phyloP scores from a whole-genome alignment of 2,113 vertebrate species.

The Menidia beryllina region DNA sequence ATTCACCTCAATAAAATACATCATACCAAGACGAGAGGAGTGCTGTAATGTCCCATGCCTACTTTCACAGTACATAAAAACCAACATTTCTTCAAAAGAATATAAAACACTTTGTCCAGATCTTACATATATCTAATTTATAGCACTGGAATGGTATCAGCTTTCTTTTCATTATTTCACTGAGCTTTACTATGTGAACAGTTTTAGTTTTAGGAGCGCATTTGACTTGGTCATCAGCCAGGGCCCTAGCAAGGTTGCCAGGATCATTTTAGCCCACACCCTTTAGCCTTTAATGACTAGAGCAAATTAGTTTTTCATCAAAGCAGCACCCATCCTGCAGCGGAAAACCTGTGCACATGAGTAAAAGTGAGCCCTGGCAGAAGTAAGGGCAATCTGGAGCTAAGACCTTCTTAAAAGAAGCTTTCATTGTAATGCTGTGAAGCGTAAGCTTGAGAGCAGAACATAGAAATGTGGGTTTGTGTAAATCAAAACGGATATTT shows the following conservation, averaged over 20 bases:
- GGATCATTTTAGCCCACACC: slow-evolving; percentile 35
- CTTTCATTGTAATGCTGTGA: slow-evolving; percentile 37
- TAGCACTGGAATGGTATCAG: slow-evolving; percentile 44
- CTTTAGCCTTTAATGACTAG: slow-evolving; percentile 25
- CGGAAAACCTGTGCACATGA: slow-evolving; percentile 32
- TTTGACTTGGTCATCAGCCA: slow-evolving; percentile 64
- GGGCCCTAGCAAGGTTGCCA: slow-evolving; percentile 36
- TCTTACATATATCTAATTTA: slow-evolving; percentile 58
- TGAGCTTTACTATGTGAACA: slow-evolving; percentile 64
- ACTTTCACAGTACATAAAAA: slow-evolving; percentile 40
- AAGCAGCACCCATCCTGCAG: slow-evolving; percentile 36
- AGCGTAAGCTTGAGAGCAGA: slow-evolving; percentile 31
- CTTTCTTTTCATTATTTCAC: slow-evolving; percentile 53
- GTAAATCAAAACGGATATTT: background rate
- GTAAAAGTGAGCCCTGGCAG: slow-evolving; percentile 28
- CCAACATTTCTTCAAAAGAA: slow-evolving; percentile 50
- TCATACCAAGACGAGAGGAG: background rate
- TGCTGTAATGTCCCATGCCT: background rate
- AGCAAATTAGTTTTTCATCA: slow-evolving; percentile 8
- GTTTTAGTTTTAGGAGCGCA: slow-evolving; percentile 28
- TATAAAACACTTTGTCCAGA: slow-evolving; percentile 45
- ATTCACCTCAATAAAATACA: slow-evolving; percentile 33
- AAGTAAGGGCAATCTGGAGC: slow-evolving; percentile 2
- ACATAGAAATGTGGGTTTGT: slow-evolving; percentile 11
- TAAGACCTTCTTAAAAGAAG: slow-evolving; percentile 35